phyloP scores from a whole-genome alignment of 2,113 vertebrate genomes.

The Manacus vitellinus region DNA sequence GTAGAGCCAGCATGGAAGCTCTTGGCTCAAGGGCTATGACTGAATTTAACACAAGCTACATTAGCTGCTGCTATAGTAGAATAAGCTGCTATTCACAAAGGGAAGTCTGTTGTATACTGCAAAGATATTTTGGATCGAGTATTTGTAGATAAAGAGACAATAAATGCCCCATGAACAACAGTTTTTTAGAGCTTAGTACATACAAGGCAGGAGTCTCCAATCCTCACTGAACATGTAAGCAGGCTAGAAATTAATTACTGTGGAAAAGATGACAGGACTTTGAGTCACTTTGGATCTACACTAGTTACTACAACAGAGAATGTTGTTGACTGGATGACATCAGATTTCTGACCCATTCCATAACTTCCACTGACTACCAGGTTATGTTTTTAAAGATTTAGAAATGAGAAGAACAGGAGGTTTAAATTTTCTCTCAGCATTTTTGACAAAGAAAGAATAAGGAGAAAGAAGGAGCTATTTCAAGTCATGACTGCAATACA shows the following conservation, averaged over 20 bases:
- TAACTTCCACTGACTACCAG: background rate
- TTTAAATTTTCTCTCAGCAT: background rate
- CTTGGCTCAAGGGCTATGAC: background rate
- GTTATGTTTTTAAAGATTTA: background rate
- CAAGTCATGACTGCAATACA: background rate
- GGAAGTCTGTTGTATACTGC: background rate
- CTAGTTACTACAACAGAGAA: background rate
- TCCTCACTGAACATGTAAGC: background rate
- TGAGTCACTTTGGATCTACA: rapidly evolving
- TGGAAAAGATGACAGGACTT: background rate
- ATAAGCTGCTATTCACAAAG: background rate
- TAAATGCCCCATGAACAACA: rapidly evolving
- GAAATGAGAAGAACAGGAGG: background rate
- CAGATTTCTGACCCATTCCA: background rate
- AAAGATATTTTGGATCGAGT: background rate
- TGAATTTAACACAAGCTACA: background rate
- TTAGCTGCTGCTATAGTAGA: background rate
- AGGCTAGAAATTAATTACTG: background rate
- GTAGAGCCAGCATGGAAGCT: background rate
- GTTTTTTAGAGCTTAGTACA: background rate
- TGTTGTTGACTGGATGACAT: background rate
- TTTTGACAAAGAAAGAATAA: background rate
- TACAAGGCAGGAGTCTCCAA: background rate
- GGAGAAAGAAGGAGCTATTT: background rate
- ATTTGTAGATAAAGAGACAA: background rate